phyloP scores from a whole-genome alignment of 2,888 invertebrate species.

The Epinotia nisella region DNA sequence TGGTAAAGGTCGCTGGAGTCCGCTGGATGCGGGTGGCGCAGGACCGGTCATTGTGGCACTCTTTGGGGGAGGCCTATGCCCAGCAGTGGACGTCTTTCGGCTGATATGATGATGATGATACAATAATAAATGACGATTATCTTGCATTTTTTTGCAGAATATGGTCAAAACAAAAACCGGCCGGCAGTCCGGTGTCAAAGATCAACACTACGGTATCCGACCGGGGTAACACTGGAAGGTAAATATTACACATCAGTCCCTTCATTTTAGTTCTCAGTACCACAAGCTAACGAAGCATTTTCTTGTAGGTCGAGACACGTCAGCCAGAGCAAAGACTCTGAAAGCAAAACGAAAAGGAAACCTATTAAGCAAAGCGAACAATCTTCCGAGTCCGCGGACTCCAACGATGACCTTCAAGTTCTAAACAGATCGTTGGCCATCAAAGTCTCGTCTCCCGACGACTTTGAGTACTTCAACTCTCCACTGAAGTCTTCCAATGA shows the following conservation, averaged over 20 bases:
- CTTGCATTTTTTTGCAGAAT: conserved; percentile 60
- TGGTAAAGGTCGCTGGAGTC: too few species aligned
- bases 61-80: too few species aligned
- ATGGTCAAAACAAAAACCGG: conserved; percentile 73
- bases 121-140: background rate
- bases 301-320: conserved; percentile 61
- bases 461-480: conserved; percentile 86
- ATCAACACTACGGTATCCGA: conserved; percentile 61
- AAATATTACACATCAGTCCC: conserved; percentile 43
- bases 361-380: conserved; percentile 57
- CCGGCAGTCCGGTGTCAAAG: conserved; percentile 56
- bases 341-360: conserved; percentile 59
- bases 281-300: conserved; percentile 5
- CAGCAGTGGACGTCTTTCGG: too few species aligned
- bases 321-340: conserved; percentile 60
- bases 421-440: conserved; percentile 81
- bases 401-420: conserved; percentile 79
- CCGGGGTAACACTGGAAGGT: conserved; percentile 62
- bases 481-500: conserved; percentile 68
- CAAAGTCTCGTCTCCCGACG: conserved; percentile 85
- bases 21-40: too few species aligned
- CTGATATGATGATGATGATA: too few species aligned
- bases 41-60: too few species aligned
- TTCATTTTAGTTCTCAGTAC: background rate
- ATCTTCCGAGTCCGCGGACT: conserved; percentile 79